Evolutionary conservation across 2,888 invertebrate species (phyloP).

Genomic region (Linyphia triangularis): DNA sequence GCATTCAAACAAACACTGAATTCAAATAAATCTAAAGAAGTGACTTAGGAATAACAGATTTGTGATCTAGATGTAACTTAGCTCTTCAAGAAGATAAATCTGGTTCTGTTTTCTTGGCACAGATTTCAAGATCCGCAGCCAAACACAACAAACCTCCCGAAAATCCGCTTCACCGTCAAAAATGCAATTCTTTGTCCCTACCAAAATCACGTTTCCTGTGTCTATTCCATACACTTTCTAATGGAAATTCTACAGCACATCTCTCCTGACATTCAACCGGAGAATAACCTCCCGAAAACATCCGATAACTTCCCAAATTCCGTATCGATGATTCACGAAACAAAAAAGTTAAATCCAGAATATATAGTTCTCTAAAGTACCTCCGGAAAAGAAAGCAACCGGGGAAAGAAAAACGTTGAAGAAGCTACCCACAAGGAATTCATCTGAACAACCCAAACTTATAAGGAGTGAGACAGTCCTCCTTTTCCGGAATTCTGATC

Average conservation of each 20-base stretch:
- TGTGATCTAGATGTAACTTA: neutral
- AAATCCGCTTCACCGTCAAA: slow-evolving; percentile 9
- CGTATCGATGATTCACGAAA: slow-evolving; percentile 67
- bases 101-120: slow-evolving; percentile 18
- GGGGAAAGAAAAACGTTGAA: slow-evolving; percentile 36
- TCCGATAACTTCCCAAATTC: slow-evolving; percentile 69
- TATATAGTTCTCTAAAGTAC: slow-evolving; percentile 59
- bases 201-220: slow-evolving; percentile 64
- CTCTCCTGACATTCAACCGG: slow-evolving; percentile 19
- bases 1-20: no score
- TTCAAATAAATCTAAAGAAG: neutral
- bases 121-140: slow-evolving; percentile 13
- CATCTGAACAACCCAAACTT: slow-evolving; percentile 50
- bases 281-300: slow-evolving; percentile 33
- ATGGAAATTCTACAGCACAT: slow-evolving; percentile 65
- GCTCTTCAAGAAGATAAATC: neutral
- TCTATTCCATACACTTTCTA: slow-evolving; percentile 61
- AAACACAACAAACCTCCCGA: slow-evolving; percentile 31
- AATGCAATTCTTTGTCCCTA: slow-evolving; percentile 37
- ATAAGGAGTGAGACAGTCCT: slow-evolving; percentile 25
- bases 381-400: neutral
- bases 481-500: slow-evolving; percentile 66
- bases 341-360: slow-evolving; percentile 69
- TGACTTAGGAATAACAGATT: neutral
- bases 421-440: slow-evolving; percentile 63